Base-by-base conservation (phyloP, 2,888 invertebrate species). In the Scotopteryx bipunctaria region DNA sequence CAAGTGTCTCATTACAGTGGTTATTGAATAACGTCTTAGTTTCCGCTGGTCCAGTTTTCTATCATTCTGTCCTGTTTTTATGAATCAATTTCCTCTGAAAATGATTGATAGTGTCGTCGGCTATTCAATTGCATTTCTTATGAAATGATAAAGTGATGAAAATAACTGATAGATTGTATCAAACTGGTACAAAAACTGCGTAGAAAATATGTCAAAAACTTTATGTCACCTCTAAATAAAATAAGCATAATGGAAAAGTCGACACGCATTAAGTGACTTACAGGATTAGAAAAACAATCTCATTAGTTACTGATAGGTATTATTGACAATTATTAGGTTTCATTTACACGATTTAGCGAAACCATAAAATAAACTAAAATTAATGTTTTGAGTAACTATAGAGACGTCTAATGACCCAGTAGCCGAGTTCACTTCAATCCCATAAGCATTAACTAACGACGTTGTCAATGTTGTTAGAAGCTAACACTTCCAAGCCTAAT, bases 1-100 rank as follows among this genome's bases (percentile, higher is more conserved):
- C 49, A 41, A 13, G 42, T 55, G 31, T 57, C 64, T 51, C 32
- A 19, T 3, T 8, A 43, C 2, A 15, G 9, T 68, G 65, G 64
- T 59, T 51, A 15, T 49, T 46, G 50, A 52, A 54, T 38, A 41
- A 57, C 49, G 55, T 57, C 59, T 59, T 50, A 67, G 47, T 63
- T 63, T 63, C 63, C 51, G 56, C 55, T 56, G 61, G 51, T 64
- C 56, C 32, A 55, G 57, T 56, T 63, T 63, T 59, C 57, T 50
- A 64, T 55, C 43, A 57, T 56, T 17, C 23, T 55, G 44, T 53
- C 40, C 42, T 42, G 56, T 59, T 63, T 69, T 64, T 62, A 62
- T 57, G 54, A 58, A 53, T 67, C 60, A 62, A 60, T 65, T 56
- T 51, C 45, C 35, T 48, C 40, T 47, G 41, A 11, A 38, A 47